Conservation (phyloP, 2,888 invertebrate genomes). For the Drosophila basisetae region DNA sequence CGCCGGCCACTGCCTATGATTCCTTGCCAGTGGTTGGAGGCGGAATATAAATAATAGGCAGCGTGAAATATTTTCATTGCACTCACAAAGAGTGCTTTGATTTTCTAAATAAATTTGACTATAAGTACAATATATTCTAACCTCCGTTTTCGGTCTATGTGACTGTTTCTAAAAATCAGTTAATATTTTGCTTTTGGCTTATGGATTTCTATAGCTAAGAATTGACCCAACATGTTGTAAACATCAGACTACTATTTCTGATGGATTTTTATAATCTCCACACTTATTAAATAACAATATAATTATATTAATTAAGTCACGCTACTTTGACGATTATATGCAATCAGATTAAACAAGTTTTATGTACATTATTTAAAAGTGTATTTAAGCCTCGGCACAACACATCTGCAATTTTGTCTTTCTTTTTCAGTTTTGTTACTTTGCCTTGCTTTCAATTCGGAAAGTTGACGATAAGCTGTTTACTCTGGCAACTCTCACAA, state of each 20-base stretch:
- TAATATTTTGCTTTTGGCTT: not conserved
- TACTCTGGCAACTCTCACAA: constrained; percentile 32
- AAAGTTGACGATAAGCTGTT: constrained; percentile 52
- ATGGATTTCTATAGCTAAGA: not conserved
- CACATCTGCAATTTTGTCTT: not conserved
- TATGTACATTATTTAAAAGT: not conserved
- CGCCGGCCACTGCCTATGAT: constrained; percentile 59
- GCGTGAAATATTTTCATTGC: not conserved
- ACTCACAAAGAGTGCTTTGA: not conserved
- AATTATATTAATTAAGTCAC: not conserved
- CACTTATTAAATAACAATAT: not conserved
- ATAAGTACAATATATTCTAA: constrained; percentile 15
- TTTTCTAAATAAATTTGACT: not conserved
- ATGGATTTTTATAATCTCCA: not conserved
- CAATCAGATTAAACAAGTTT: not conserved
- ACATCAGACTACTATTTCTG: not conserved
- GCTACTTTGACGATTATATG: not conserved
- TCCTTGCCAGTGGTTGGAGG: not conserved
- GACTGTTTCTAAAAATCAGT: not conserved
- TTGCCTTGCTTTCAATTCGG: constrained; percentile 20
- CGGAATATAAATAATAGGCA: constrained; percentile 8
- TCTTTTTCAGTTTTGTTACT: not conserved
- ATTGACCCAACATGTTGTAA: no score
- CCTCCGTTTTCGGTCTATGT: fast-evolving
- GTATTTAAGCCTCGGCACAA: constrained; percentile 6